Evolutionary conservation across 2,797 vertebrate genomes (phyloP).

Genomic region (Eidolon dupreanum): DNA sequence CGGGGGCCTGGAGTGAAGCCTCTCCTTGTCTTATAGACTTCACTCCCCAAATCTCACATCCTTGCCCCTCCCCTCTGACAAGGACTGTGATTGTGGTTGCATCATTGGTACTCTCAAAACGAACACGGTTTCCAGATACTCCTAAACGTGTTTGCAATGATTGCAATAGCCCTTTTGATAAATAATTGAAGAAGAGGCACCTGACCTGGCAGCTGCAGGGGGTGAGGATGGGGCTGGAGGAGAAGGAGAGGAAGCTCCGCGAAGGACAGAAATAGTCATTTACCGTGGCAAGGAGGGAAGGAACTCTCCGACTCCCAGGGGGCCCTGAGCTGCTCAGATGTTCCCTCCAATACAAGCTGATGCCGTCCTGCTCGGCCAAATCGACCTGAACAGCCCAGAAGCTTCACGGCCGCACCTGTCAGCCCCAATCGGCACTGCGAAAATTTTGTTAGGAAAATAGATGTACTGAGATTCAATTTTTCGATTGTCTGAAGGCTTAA

Average conservation of each 20-base stretch:
- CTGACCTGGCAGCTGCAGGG: background rate
- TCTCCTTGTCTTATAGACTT: background rate
- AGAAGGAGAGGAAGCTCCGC: constrained; percentile 55
- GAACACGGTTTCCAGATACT: constrained; percentile 47
- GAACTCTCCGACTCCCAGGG: constrained; percentile 85
- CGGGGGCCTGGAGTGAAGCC: too few relatives aligned
- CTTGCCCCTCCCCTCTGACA: constrained; percentile 19
- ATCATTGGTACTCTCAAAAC: constrained; percentile 53
- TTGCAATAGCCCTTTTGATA: constrained; percentile 79
- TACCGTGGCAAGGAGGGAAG: constrained; percentile 81
- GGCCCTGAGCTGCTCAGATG: constrained; percentile 83
- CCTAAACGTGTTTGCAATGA: constrained; percentile 83
- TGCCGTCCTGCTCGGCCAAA: constrained; percentile 88
- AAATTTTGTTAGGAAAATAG: constrained; percentile 90
- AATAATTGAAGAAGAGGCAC: constrained; percentile 83
- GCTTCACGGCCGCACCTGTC: constrained; percentile 86
- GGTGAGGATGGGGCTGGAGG: constrained; percentile 34
- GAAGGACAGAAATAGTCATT: constrained; percentile 83
- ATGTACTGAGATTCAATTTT: constrained; percentile 89
- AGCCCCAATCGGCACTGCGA: constrained; percentile 85
- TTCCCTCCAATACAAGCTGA: constrained; percentile 90
- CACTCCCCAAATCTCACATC: background rate
- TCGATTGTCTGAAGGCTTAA: constrained; percentile 85
- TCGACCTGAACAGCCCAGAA: constrained; percentile 89
- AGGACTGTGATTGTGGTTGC: background rate